A percentile compares a stretch with the other conserved stretches of the same genome.
These are phyloP conservation scores for Vidua chalybeata DNA, from an alignment of 2,113 vertebrate species.

Conservation along the genomic window DNA sequence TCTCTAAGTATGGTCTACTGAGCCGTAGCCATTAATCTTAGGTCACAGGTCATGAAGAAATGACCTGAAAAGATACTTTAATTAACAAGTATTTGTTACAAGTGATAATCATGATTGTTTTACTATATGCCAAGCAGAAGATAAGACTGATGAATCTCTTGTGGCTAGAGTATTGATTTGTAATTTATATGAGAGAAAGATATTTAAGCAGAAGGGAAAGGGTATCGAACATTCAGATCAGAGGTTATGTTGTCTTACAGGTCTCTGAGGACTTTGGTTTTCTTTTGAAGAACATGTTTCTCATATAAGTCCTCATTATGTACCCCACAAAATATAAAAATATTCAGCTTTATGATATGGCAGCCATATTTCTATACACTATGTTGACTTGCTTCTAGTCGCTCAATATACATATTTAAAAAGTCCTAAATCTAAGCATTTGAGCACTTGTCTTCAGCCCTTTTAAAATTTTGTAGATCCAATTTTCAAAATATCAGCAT, in stretches of 20 bases:
- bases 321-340: not conserved
- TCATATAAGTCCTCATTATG: not conserved
- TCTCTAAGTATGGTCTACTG: not conserved
- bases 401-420: not conserved
- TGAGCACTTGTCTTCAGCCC: not conserved
- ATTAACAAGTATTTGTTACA: slow-evolving; percentile 21
- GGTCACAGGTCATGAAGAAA: not conserved
- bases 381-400: not conserved
- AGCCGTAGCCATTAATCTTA: not conserved
- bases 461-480: not conserved
- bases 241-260: not conserved
- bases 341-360: not conserved
- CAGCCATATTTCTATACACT: not conserved
- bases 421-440: not conserved
- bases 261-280: not conserved
- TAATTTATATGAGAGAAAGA: slow-evolving; percentile 5
- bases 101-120: not conserved
- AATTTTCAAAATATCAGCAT: not conserved
- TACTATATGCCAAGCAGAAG: not conserved
- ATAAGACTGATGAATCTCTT: slow-evolving; percentile 9
- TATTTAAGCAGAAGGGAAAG: not conserved
- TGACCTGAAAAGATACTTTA: slow-evolving; percentile 9
- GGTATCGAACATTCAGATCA: not conserved
- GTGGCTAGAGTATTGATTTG: not conserved
- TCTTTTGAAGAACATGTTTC: not conserved